Conservation (phyloP, 2,888 invertebrate genomes). For the Yponomeuta malinellus region DNA sequence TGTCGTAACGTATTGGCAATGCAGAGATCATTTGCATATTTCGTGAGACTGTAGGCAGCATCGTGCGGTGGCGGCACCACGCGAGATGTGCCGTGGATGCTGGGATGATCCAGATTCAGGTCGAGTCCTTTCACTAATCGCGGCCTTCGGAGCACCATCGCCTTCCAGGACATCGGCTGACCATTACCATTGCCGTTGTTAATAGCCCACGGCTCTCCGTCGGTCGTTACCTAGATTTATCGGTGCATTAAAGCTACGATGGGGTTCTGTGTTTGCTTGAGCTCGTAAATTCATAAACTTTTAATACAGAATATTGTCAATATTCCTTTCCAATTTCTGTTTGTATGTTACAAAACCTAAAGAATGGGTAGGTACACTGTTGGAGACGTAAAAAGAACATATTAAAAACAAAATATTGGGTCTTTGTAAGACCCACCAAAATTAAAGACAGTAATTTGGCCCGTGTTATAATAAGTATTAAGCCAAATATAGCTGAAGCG, state of each 20-base stretch:
- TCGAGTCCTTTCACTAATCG: constrained; percentile 61
- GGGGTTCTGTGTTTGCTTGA: not conserved
- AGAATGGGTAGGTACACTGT: too few relatives aligned
- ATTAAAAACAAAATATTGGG: too few relatives aligned
- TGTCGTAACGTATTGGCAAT: constrained; percentile 48
- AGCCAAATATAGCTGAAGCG: not conserved
- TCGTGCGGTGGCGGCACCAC: constrained; percentile 5
- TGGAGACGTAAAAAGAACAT: too few relatives aligned
- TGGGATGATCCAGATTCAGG: constrained; percentile 69
- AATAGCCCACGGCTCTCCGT: constrained; percentile 66
- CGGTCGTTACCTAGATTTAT: constrained; percentile 57
- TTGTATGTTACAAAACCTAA: too few relatives aligned
- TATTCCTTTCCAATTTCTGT: too few relatives aligned
- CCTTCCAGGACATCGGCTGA: constrained; percentile 46
- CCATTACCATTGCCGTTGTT: constrained; percentile 63
- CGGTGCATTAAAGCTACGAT: constrained; percentile 8
- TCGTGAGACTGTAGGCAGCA: constrained; percentile 25
- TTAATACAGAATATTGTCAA: not conserved
- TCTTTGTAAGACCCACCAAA: too few relatives aligned
- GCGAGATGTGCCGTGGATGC: constrained; percentile 15
- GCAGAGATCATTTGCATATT: constrained; percentile 60
- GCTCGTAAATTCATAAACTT: not conserved
- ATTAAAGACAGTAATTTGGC: not conserved
- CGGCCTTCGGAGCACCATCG: constrained; percentile 55
- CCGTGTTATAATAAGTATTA: not conserved